Evolutionary conservation across 2,888 invertebrate species (phyloP), one percentile per base, ranked within the genome.

Genomic region (Watsonalla binaria): DNA sequence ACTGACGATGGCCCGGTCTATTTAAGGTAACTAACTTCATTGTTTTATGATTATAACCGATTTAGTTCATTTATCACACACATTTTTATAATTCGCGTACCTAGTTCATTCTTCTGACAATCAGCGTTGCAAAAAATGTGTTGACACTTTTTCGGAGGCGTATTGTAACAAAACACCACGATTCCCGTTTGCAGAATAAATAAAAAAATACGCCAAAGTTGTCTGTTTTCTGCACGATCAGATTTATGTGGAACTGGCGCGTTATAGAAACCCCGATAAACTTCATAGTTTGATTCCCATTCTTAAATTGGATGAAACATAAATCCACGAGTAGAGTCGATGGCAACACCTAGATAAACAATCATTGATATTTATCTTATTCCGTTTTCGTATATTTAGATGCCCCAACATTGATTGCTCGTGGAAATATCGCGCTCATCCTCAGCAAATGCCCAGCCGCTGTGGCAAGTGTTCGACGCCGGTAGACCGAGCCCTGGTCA

Each of bases 1-100:
- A 91, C 89, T n/a, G 56, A 86, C 77, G 64, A 84, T 73, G 72
- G 80, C 11, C 74, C 86, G 37, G 70, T 92, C 0, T 92, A 82
- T 76, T 84, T 87, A 13, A 80, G 84, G 85, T 85, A 61, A 54
- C 33, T 24, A 46, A 59, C 7, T 6, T n/a, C 33, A 39, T 13
- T 6, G 6, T 24, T 34, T 34, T 13, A 13, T 47, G 47, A 24
- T 47, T 45, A 45, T 11, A 1, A 45, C 6, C 45, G n/a, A n/a
- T n/a, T n/a, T n/a, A n/a, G n/a, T n/a, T n/a, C n/a, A n/a, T n/a
- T n/a, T n/a, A n/a, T n/a, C n/a, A n/a, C n/a, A n/a, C n/a, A n/a
- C n/a, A n/a, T n/a, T n/a, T n/a, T n/a, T n/a, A n/a, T n/a, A n/a
- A n/a, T n/a, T n/a, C n/a, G n/a, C n/a, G n/a, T n/a, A n/a, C n/a